Conservation (phyloP, 2,113 vertebrate genomes). For the Chaenogobius annularis region DNA sequence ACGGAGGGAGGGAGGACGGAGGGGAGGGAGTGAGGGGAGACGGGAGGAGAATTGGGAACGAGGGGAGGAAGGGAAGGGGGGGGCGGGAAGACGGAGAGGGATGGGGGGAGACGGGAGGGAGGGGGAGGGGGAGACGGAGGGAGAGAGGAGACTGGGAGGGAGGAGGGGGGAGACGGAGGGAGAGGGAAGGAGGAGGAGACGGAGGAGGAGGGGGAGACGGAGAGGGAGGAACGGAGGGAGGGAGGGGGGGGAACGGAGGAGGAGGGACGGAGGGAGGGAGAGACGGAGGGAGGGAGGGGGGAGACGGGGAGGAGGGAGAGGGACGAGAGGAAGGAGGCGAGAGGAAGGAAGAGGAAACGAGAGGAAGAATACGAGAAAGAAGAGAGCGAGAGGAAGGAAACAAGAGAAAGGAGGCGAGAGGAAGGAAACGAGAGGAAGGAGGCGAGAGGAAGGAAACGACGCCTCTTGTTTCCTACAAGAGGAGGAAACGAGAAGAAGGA, state of each 20-base stretch:
- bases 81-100: not conserved
- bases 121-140: not conserved
- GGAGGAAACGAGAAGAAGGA: not conserved
- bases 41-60: not conserved
- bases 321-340: not conserved
- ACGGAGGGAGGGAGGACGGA: conserved; percentile 6
- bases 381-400: not conserved
- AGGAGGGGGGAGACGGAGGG: not conserved
- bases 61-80: not conserved
- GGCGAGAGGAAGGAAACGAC: not conserved
- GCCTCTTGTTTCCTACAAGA: too few relatives aligned
- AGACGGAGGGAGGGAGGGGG: not conserved
- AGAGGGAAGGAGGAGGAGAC: not conserved
- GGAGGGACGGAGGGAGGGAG: not conserved
- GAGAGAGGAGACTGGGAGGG: not conserved
- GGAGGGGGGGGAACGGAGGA: not conserved
- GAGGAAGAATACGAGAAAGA: not conserved
- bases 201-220: too few relatives aligned
- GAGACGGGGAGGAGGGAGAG: not conserved
- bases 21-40: not conserved
- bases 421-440: not conserved
- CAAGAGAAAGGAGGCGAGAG: not conserved
- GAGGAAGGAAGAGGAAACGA: not conserved
- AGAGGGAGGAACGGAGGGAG: not conserved
- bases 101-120: not conserved